A percentile compares a stretch with the other conserved stretches of the same genome.
phyloP scores from a whole-genome alignment of 2,797 vertebrate genomes.

The Micropoecilia bifurca region DNA sequence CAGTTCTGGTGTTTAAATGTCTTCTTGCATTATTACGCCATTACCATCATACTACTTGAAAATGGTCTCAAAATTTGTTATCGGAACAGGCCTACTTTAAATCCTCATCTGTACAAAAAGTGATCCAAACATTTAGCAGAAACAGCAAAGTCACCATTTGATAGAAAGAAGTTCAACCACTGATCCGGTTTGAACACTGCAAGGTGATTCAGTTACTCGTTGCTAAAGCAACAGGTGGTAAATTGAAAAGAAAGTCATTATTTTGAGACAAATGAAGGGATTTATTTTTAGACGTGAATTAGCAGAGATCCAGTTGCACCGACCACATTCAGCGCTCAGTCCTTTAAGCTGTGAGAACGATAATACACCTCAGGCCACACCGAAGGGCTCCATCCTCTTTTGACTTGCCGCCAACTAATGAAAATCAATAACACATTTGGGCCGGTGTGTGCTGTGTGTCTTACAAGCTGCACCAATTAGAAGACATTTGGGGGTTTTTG shows the following conservation, averaged over 20 bases:
- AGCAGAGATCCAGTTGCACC: neutral
- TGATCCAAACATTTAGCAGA: neutral
- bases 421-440: slow-evolving; percentile 15
- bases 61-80: too few relatives aligned
- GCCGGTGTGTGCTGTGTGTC: neutral
- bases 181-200: neutral
- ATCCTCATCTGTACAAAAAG: neutral
- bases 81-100: neutral
- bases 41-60: too few relatives aligned
- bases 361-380: neutral
- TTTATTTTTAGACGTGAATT: neutral
- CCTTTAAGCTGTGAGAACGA: neutral
- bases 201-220: neutral
- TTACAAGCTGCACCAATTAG: neutral
- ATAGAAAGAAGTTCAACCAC: neutral
- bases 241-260: slow-evolving; percentile 11
- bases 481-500: neutral
- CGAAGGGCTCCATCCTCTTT: neutral
- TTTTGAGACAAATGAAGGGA: neutral
- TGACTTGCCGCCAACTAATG: slow-evolving; percentile 1
- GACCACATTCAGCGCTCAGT: neutral
- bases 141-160: slow-evolving; percentile 8
- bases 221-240: slow-evolving; percentile 27
- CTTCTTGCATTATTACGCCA: too few relatives aligned
- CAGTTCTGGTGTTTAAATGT: too few relatives aligned